Evolutionary conservation across 2,888 invertebrate species (phyloP), one percentile per base, ranked within the genome.

Genomic region (Athalia rosae): DNA sequence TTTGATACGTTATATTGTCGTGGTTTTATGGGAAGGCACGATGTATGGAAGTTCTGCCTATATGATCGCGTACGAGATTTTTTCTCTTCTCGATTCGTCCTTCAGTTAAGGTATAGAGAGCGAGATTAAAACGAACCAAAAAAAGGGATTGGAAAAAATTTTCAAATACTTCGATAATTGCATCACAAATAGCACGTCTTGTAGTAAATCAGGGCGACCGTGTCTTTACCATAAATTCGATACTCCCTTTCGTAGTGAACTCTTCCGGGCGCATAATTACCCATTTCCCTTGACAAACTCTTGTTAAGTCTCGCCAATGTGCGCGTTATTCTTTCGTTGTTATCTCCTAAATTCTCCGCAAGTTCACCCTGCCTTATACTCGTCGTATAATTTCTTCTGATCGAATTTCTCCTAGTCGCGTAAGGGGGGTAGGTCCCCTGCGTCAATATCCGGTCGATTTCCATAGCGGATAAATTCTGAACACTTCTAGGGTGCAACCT

Each of bases 101-200:
- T 5, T 43, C 58, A 58, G 13, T 6, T 58, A 58, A 58, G 0
- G 15, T 58, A 11, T 58, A 58, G n/a, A 58, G 6, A 58, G 1
- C 0, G 6, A 8, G n/a, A 48, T 48, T 15, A 66, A 66, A 48
- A 8, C 48, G 4, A 4, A 63, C 11, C 5, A 2, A 45, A 63
- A 41, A 67, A 53, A 67, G n/a, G 28, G 7, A n/a, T 66, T n/a
- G 7, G 61, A 61, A 4, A 61, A 8, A 13, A 28, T 61, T 61
- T 61, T 61, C 15, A n/a, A 8, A 15, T 15, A 61, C 61, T 8
- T 13, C 8, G 47, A 48, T 69, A 77, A 77, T 77, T 28, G 28
- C 82, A 89, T 90, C 89, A 89, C 88, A 90, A 88, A 83, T 90
- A 89, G 81, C 90, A 90, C 69, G 90, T 90, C 82, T 90, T 90